These are phyloP conservation scores for Pelecanoides urinatrix DNA, from an alignment of 2,113 vertebrate genomes.

Conservation along the genomic window DNA sequence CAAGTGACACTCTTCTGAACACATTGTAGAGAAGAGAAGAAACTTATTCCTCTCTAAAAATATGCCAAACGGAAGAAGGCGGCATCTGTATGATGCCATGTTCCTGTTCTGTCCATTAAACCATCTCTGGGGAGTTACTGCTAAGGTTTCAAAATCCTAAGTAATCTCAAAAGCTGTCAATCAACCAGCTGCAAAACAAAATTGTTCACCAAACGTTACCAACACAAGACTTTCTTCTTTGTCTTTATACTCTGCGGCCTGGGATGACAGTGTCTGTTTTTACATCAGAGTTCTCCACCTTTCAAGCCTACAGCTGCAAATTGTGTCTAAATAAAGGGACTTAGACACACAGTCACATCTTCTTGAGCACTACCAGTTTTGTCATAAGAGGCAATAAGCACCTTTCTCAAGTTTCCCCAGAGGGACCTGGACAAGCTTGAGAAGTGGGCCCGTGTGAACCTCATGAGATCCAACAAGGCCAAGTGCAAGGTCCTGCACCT, in stretches of 20 bases:
- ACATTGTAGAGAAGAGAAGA: background rate
- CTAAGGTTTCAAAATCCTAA: background rate
- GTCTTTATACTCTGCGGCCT: background rate
- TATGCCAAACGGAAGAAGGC: background rate
- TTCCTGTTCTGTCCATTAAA: background rate
- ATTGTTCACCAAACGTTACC: background rate
- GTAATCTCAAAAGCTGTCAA: background rate
- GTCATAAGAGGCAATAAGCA: background rate
- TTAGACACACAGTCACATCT: background rate
- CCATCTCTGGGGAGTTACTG: background rate
- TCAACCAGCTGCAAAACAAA: background rate
- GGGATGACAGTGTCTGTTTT: background rate
- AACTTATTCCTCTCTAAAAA: background rate
- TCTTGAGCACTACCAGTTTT: background rate
- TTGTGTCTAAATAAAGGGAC: background rate
- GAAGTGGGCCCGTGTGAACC: too few relatives aligned
- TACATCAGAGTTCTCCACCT: background rate
- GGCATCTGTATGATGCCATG: background rate
- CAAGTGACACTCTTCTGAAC: background rate
- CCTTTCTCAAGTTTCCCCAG: background rate
- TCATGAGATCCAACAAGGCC: too few relatives aligned
- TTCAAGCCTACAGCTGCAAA: background rate
- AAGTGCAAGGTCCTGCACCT: too few relatives aligned
- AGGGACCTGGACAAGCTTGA: too few relatives aligned
- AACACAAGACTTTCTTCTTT: background rate